Percentiles rank a stretch among this genome's conserved stretches.
phyloP scores from a whole-genome alignment of 2,888 invertebrate species.

The Trichogramma dendrolimi region DNA sequence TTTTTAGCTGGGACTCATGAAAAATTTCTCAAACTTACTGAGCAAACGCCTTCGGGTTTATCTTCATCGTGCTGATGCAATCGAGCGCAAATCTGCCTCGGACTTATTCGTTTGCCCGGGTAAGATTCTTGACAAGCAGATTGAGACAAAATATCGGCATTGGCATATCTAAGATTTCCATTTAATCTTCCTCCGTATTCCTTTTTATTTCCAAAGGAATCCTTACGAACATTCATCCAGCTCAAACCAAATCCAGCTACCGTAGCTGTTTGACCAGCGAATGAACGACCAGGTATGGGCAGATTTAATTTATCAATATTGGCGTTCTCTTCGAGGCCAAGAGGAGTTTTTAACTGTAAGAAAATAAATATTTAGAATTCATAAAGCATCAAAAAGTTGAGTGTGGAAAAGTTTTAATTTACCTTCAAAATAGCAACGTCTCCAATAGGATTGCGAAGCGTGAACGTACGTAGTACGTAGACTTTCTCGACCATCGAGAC shows the following conservation, averaged over 20 bases:
- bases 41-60: conserved; percentile 11
- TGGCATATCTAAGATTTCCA: neutral
- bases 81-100: conserved; percentile 1
- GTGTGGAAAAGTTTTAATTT: neutral
- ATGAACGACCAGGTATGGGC: neutral
- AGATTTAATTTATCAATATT: neutral
- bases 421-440: conserved; percentile 11
- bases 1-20: neutral
- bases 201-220: neutral
- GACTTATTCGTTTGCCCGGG: neutral
- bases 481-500: neutral
- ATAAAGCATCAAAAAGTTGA: neutral
- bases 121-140: neutral
- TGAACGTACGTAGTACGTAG: neutral
- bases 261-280: neutral
- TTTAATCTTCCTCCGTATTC: neutral
- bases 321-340: neutral
- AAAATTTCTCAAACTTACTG: conserved; percentile 5
- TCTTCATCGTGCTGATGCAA: neutral
- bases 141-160: neutral
- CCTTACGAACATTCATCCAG: neutral
- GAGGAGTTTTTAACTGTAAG: neutral
- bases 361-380: neutral
- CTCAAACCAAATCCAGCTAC: conserved; percentile 9
- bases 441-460: neutral